A percentile compares a stretch with the other conserved stretches of the same genome.
phyloP scores from a whole-genome alignment of 2,797 vertebrate genomes.

The Cyprinella venusta region DNA sequence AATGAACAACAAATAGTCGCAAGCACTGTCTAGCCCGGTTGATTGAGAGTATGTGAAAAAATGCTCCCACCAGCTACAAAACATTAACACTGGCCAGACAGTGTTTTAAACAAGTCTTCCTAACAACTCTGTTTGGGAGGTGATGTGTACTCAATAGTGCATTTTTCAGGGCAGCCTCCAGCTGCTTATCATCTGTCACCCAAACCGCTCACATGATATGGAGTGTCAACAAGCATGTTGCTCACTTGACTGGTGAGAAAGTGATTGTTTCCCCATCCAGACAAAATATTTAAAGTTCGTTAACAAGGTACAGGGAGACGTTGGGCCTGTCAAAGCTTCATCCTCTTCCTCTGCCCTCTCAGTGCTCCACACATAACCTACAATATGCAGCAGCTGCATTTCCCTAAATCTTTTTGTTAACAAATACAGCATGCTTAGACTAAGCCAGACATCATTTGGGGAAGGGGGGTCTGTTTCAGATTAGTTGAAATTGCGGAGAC shows the following conservation, averaged over 20 bases:
- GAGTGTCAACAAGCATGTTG: slow-evolving; percentile 59
- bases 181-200: slow-evolving; percentile 57
- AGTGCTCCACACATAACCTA: slow-evolving; percentile 70
- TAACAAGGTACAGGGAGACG: slow-evolving; percentile 69
- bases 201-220: slow-evolving; percentile 52
- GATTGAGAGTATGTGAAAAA: slow-evolving; percentile 9
- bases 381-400: slow-evolving; percentile 72
- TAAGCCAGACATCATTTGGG: slow-evolving; percentile 39
- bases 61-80: not conserved
- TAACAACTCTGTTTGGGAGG: slow-evolving; percentile 28
- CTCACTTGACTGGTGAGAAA: slow-evolving; percentile 66
- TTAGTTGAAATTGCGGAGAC: slow-evolving; percentile 26
- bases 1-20: slow-evolving; percentile 33
- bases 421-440: slow-evolving; percentile 47
- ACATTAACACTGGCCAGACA: slow-evolving; percentile 16
- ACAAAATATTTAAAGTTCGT: slow-evolving; percentile 78
- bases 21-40: slow-evolving; percentile 21
- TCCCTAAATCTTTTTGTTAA: slow-evolving; percentile 66
- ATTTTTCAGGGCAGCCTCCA: slow-evolving; percentile 45
- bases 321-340: slow-evolving; percentile 44
- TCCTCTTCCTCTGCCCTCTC: slow-evolving; percentile 57
- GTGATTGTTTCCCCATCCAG: slow-evolving; percentile 75
- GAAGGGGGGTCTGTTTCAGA: slow-evolving; percentile 8
- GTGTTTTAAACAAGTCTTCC: slow-evolving; percentile 30
- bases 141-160: slow-evolving; percentile 43